These are phyloP conservation scores for Herpetotheres cachinnans DNA, from an alignment of 2,113 vertebrate species.

Conservation along the genomic window DNA sequence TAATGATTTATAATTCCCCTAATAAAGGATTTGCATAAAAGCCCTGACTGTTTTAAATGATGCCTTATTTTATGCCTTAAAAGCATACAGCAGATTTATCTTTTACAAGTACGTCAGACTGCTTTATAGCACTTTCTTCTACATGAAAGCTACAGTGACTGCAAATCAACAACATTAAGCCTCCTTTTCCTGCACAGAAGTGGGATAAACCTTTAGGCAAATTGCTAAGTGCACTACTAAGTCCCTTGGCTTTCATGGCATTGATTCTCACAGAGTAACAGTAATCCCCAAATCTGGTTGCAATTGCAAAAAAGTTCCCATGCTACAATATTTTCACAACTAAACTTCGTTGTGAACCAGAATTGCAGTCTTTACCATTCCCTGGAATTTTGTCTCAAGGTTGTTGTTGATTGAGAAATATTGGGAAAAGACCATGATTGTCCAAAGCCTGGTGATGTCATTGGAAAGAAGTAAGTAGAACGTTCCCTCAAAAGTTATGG, in stretches of 20 bases:
- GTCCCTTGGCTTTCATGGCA: conserved; percentile 20
- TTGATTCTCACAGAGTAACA: not conserved
- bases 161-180: conserved; percentile 52
- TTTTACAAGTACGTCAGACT: not conserved
- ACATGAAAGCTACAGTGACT: conserved; percentile 26
- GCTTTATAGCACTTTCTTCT: conserved; percentile 29
- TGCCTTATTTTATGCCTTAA: conserved; percentile 28
- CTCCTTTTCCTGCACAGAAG: not conserved
- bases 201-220: conserved; percentile 50
- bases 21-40: conserved; percentile 62
- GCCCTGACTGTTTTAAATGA: conserved; percentile 8
- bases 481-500: not conserved
- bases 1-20: conserved; percentile 54
- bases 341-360: not conserved
- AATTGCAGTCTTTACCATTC: not conserved
- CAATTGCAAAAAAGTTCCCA: not conserved
- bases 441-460: not conserved
- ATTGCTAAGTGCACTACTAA: conserved; percentile 25
- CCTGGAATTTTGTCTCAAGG: not conserved
- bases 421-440: not conserved
- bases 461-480: not conserved
- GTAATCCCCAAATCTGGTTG: not conserved
- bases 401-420: not conserved
- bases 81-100: conserved; percentile 38
- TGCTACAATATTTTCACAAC: not conserved